Evolutionary conservation across 2,888 invertebrate genomes (phyloP), one percentile per base, ranked within the genome.

Genomic region (Zaprionus lineosus): DNA sequence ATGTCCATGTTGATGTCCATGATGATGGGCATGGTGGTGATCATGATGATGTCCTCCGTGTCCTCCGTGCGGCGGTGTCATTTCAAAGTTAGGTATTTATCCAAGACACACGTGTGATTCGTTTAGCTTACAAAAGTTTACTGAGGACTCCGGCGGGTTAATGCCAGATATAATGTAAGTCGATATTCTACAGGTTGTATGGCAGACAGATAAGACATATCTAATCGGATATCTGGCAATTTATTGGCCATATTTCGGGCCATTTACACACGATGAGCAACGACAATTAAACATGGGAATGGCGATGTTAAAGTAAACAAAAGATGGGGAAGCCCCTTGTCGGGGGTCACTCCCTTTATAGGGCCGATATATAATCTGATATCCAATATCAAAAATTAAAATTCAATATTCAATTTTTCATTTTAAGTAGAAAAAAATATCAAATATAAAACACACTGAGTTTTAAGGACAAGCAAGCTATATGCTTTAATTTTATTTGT

Each of bases 61-160:
- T 68, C 84, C 79, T 79, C 84, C 84, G 11, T 41, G 72, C 33
- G 81, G 84, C 31, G 87, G 86, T 65, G 86, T 66, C 84, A 84
- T 77, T 57, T 33, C 52, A 36, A n/a, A n/a, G n/a, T 33, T 53
- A 6, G 14, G 1, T 11, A 19, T 12, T 19, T 12, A 2, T 14
- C 6, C 1, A 18, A 26, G 1, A 2, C 52, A 9, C 6, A 33
- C 67, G 59, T 78, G 57, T 41, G 43, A 19, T 9, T 6, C 24
- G 36, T 3, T 31, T 39, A 40, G 66, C 15, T 18, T 61, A 28
- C 43, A 36, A 5, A 9, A 39, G 46, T 29, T 43, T 41, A 77
- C 83, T 85, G 74, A n/a, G n/a, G n/a, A 85, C 39, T 36, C 52
- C 29, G n/a, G n/a, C n/a, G n/a, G n/a, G n/a, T n/a, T n/a, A n/a